These are phyloP conservation scores for Catharus fuscescens DNA, from an alignment of 2,113 vertebrate genomes.

Conservation along the genomic window DNA sequence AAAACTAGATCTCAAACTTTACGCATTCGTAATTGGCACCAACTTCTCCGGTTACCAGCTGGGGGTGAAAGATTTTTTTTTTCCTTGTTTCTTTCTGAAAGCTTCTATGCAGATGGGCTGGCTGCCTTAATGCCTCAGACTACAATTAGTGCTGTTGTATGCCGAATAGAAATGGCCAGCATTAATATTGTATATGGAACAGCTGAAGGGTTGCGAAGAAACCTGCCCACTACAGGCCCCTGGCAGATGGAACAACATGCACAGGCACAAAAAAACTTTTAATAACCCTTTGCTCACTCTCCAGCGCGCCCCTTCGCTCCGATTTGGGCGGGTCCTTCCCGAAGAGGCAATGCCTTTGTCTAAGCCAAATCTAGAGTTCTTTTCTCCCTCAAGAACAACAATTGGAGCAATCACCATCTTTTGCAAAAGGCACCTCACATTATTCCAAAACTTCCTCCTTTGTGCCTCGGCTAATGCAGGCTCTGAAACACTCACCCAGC, in stretches of 20 bases:
- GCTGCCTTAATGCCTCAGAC: conserved; percentile 79
- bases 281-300: conserved; percentile 77
- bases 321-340: conserved; percentile 57
- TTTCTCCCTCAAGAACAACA: neutral
- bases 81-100: conserved; percentile 75
- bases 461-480: neutral
- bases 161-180: conserved; percentile 82
- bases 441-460: conserved; percentile 9
- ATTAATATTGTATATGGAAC: conserved; percentile 98
- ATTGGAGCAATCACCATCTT: neutral
- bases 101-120: conserved; percentile 88
- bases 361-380: conserved; percentile 51
- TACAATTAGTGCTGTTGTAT: conserved; percentile 83
- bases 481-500: neutral
- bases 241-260: conserved; percentile 94
- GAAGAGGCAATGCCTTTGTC: conserved; percentile 81
- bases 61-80: conserved; percentile 71
- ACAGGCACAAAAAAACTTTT: conserved; percentile 74
- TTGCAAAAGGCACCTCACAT: neutral
- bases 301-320: conserved; percentile 71
- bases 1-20: conserved; percentile 77
- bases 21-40: conserved; percentile 83
- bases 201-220: conserved; percentile 86
- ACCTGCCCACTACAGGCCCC: conserved; percentile 82
- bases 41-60: conserved; percentile 84